Evolutionary conservation across 2,797 vertebrate species (phyloP), one percentile per base, ranked within the genome.

Genomic region (Bryconaethiops microstoma): DNA sequence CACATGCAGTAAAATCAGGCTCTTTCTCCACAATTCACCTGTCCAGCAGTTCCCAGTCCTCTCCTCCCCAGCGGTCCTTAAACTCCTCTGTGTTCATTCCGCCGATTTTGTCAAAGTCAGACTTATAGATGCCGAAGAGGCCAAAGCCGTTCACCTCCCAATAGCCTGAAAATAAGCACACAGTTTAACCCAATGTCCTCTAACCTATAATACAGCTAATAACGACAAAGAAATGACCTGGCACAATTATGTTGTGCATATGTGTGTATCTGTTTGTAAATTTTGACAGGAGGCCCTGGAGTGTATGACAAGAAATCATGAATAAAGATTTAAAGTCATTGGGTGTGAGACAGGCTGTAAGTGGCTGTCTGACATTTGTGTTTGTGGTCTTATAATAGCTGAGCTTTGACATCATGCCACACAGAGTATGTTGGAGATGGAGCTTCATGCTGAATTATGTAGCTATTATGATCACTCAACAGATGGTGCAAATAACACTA

Each of bases 41-140:
- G 95, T 99, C 98, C 86, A 99, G 90, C 10, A 99, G 95, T 88
- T 99, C 98, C 98, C 98, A 99, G 91, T 99, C 98, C 78, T 99
- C 97, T 80, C 98, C 98, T 0, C 98, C 98, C 98, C 98, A 99
- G 85, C 96, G 97, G 90, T 99, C 98, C 78, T 98, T 96, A 92
- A 98, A 99, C 79, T 99, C 98, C 88, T 99, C 97, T 0, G 98
- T 99, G 92, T 99, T 99, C 98, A 99, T 99, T 54, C 98, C 98
- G 60, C 98, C 98, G 0, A 99, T 94, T 0, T 97, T 96, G 89
- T 99, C 96, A 0, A 99, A 98, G 88, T 99, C 98, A 0, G 97
- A 97, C 86, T 99, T 99, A 86, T 97, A 99, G 90, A 99, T 98
- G 68, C 98, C 98, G 1, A 99, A 98, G 82, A 99, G 94, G 16